Conservation (phyloP, 2,888 invertebrate genomes). For the Aspidiotus destructor region DNA sequence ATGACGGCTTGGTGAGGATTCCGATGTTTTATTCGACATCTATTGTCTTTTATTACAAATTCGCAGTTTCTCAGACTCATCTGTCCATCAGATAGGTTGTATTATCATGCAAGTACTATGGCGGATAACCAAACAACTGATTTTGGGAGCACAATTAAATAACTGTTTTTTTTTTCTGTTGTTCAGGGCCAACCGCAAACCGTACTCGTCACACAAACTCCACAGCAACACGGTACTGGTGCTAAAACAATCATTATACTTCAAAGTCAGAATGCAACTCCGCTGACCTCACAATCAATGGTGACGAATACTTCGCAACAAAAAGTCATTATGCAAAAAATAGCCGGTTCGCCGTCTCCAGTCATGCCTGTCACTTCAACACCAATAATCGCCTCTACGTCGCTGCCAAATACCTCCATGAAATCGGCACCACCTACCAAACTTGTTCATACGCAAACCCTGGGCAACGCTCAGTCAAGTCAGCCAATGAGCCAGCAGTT, state of each 20-base stretch:
- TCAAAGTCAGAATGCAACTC: constrained; percentile 49
- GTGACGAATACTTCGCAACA: constrained; percentile 33
- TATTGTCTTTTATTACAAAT: too few relatives aligned
- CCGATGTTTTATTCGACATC: too few relatives aligned
- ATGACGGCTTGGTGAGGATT: too few relatives aligned
- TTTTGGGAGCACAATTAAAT: neutral
- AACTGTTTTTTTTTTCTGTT: too few relatives aligned
- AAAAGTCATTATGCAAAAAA: constrained; percentile 38
- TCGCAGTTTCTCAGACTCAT: too few relatives aligned
- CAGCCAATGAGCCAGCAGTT: constrained; percentile 1
- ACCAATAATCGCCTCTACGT: constrained; percentile 16
- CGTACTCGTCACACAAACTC: constrained; percentile 56
- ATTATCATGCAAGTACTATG: neutral
- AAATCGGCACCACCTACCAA: neutral
- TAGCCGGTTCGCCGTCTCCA: constrained; percentile 34
- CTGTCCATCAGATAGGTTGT: too few relatives aligned
- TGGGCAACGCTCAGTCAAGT: constrained; percentile 2
- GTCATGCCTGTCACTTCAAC: constrained; percentile 32
- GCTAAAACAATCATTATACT: constrained; percentile 62
- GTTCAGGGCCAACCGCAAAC: constrained; percentile 53
- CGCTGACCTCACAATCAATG: constrained; percentile 44
- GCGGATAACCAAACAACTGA: neutral
- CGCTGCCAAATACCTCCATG: constrained; percentile 11
- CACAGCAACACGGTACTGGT: constrained; percentile 55
- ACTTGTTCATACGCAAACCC: neutral